Evolutionary conservation across 2,113 vertebrate genomes (phyloP).

Genomic region (Salminus brasiliensis): DNA sequence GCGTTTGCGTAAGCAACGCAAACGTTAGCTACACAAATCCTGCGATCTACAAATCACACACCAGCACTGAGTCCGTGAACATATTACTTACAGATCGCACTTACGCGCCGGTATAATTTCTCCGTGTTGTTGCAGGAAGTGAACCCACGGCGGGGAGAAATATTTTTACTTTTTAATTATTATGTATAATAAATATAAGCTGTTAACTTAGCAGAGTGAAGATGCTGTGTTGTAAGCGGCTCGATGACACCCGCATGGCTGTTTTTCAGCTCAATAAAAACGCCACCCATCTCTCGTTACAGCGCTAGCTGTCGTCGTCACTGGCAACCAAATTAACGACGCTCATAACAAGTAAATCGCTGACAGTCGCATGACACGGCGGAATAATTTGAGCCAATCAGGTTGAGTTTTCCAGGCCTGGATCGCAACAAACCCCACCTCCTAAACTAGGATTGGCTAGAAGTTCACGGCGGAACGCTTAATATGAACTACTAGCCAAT

Average conservation of each 20-base stretch:
- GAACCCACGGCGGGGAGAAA: no score
- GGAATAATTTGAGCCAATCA: constrained; percentile 16
- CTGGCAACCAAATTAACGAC: background rate
- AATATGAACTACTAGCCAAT: background rate
- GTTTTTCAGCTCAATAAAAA: background rate
- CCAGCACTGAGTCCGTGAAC: background rate
- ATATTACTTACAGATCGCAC: background rate
- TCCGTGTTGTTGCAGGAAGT: background rate
- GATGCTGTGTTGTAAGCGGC: background rate
- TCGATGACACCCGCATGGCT: background rate
- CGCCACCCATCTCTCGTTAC: background rate
- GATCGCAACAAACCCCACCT: background rate
- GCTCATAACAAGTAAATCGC: background rate
- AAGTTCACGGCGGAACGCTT: background rate
- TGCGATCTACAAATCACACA: background rate
- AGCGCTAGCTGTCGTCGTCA: background rate
- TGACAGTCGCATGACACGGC: constrained; percentile 28
- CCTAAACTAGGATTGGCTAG: background rate
- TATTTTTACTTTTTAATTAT: background rate
- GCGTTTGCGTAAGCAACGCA: background rate
- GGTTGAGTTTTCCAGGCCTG: background rate
- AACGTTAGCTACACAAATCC: background rate
- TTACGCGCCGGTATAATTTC: background rate
- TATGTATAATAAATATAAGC: no score
- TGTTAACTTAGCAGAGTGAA: no score